Evolutionary conservation across 2,797 vertebrate species (phyloP).

Genomic region (Pseudochromis fuscus): DNA sequence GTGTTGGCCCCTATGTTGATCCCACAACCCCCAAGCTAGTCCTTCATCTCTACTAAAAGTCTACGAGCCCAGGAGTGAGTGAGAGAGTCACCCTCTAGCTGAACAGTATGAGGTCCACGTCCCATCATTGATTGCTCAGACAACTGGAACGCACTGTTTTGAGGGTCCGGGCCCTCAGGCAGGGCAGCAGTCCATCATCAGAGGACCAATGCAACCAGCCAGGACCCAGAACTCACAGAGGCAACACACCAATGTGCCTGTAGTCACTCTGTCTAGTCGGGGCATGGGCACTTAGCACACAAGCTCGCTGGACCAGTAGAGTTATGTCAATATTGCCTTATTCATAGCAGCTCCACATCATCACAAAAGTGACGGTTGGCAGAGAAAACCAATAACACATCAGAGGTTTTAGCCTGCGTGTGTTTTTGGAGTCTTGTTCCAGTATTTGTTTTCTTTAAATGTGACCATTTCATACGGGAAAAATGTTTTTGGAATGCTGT

Average conservation of each 20-base stretch:
- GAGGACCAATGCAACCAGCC: conserved; percentile 63
- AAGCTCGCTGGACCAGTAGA: conserved; percentile 68
- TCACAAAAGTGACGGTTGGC: conserved; percentile 43
- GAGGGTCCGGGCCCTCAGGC: conserved; percentile 47
- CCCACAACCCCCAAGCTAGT: background rate
- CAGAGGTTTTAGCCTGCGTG: conserved; percentile 23
- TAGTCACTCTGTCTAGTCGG: conserved; percentile 60
- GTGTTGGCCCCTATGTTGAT: background rate
- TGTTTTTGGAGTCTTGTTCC: conserved; percentile 1
- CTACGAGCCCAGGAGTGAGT: conserved; percentile 5
- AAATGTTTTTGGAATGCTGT: no score
- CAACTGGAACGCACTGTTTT: conserved; percentile 49
- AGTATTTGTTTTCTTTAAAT: background rate
- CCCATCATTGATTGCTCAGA: conserved; percentile 61
- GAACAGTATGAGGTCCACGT: conserved; percentile 21
- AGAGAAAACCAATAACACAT: conserved; percentile 46
- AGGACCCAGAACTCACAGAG: conserved; percentile 37
- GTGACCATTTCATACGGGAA: background rate
- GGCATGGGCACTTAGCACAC: conserved; percentile 58
- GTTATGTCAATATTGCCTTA: conserved; percentile 77
- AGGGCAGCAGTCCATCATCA: conserved; percentile 68
- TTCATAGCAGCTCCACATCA: conserved; percentile 57
- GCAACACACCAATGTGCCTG: conserved; percentile 47
- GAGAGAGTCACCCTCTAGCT: background rate
- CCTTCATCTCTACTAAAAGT: background rate